These are phyloP conservation scores for Syngnathus floridae DNA, from an alignment of 2,113 vertebrate genomes.

Conservation along the genomic window DNA sequence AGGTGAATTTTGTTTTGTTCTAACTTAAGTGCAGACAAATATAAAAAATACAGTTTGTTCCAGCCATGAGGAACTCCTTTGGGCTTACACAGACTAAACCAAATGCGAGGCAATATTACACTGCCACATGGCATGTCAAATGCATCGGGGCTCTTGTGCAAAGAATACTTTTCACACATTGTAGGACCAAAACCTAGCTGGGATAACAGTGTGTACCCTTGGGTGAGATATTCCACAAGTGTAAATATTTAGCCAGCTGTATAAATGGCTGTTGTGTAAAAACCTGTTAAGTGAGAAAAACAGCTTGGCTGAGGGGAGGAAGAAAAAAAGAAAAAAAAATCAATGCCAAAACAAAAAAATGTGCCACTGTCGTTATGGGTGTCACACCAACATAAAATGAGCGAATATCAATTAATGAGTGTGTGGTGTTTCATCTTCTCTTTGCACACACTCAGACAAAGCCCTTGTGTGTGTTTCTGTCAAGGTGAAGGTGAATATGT, in stretches of 20 bases:
- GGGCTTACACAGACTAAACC: background rate
- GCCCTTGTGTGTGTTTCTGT: too few relatives aligned
- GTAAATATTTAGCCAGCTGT: slow-evolving; percentile 68
- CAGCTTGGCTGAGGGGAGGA: slow-evolving; percentile 3
- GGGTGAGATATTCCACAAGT: slow-evolving; percentile 56
- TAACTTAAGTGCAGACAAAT: too few relatives aligned
- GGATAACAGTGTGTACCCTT: slow-evolving; percentile 54
- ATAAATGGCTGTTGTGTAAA: slow-evolving; percentile 54
- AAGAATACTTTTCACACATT: slow-evolving; percentile 50
- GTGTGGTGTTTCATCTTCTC: slow-evolving; percentile 52
- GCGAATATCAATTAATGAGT: slow-evolving; percentile 38
- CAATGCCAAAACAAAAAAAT: slow-evolving; percentile 23
- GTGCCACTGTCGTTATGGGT: slow-evolving; percentile 1
- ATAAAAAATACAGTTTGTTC: too few relatives aligned
- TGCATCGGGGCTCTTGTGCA: slow-evolving; percentile 42
- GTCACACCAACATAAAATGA: background rate
- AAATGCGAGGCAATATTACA: slow-evolving; percentile 1
- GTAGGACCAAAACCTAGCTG: slow-evolving; percentile 42
- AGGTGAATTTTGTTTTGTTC: too few relatives aligned
- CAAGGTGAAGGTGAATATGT: slow-evolving; percentile 17
- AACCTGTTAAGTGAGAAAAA: slow-evolving; percentile 45
- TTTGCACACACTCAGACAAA: slow-evolving; percentile 14
- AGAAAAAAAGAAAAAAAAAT: slow-evolving; percentile 7
- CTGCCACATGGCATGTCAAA: slow-evolving; percentile 33
- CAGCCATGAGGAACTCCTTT: background rate